Base-by-base conservation (phyloP, 2,888 invertebrate species). In the Sarcophaga variegata region DNA sequence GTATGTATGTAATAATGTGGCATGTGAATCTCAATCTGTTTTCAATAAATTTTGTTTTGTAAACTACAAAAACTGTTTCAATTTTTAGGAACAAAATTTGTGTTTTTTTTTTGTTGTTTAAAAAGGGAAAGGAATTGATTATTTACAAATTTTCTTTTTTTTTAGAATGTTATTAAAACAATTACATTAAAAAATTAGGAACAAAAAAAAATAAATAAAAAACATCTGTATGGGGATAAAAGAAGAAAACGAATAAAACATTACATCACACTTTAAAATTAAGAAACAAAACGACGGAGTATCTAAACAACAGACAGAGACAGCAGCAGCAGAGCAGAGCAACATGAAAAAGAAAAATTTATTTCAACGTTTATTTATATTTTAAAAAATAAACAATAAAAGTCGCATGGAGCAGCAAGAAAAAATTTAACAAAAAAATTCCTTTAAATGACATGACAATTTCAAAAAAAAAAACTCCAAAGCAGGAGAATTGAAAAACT, bases 341-440 rank as follows among this genome's bases (percentile, higher is more conserved):
- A 37, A 10, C 37, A 37, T 37, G 8, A 37, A 37, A 37, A 37
- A 37, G 37, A 37, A 37, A 37, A 37, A 37, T 37, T 37, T 10
- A 37, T 37, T 37, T 37, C 8, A 37, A 37, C 8, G 37, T 37
- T 37, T 37, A 37, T 37, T 37, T 37, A 37, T 37, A 37, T 60
- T 67, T 12, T n/a, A 25, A 17, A 62, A 78, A 63, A 62, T 70
- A 72, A 74, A 81, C 66, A 72, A 74, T 60, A 74, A 59, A 72
- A 60, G n/a, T 1, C 20, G 20, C 11, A 67, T 8, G 5, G 25
- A 27, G 54, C 12, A 59, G 49, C 27, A 54, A 64, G 1, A 8
- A 37, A 37, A 37, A 37, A 10, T 4, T 37, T 80, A 37, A 17
- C 27, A 72, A 47, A 64, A 66, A 64, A 75, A 17, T 45, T 8